Evolutionary conservation across 2,888 invertebrate species (phyloP).

Genomic region (Pammene fasciana): DNA sequence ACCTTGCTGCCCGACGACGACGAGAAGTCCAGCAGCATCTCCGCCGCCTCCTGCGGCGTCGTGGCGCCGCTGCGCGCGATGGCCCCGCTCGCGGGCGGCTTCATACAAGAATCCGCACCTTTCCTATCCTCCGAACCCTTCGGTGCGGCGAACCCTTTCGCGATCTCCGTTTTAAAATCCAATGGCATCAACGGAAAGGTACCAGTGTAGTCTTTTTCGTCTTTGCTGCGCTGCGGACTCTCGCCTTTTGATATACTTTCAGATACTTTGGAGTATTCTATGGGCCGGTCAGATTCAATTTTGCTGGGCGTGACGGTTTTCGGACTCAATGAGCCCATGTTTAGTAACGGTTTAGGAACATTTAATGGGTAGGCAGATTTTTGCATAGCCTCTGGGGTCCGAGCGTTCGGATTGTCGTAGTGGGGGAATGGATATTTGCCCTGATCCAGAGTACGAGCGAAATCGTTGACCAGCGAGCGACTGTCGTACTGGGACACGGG

Average conservation of each 20-base stretch:
- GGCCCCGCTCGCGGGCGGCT: constrained; percentile 73
- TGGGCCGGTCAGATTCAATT: constrained; percentile 63
- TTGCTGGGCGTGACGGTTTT: constrained; percentile 67
- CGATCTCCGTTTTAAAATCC: constrained; percentile 77
- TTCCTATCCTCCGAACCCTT: constrained; percentile 77
- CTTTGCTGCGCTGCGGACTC: constrained; percentile 69
- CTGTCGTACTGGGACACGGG: constrained; percentile 72
- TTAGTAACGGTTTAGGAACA: constrained; percentile 75
- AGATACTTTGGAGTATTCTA: constrained; percentile 71
- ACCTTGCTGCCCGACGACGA: constrained; percentile 83
- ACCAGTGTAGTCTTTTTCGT: constrained; percentile 71
- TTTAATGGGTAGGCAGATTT: constrained; percentile 76
- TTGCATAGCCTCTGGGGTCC: constrained; percentile 68
- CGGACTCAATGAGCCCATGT: constrained; percentile 75
- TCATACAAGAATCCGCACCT: constrained; percentile 77
- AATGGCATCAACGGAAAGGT: constrained; percentile 72
- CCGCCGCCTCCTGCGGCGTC: constrained; percentile 84
- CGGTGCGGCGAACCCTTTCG: constrained; percentile 75
- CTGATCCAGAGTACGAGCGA: constrained; percentile 71
- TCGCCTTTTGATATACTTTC: constrained; percentile 72
- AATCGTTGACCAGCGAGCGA: constrained; percentile 76
- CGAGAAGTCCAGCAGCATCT: constrained; percentile 87
- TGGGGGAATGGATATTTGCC: constrained; percentile 76
- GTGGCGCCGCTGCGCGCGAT: constrained; percentile 75
- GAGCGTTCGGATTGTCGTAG: constrained; percentile 67